Evolutionary conservation across 2,888 invertebrate species (phyloP).

Genomic region (Sinohyriopsis cumingii): DNA sequence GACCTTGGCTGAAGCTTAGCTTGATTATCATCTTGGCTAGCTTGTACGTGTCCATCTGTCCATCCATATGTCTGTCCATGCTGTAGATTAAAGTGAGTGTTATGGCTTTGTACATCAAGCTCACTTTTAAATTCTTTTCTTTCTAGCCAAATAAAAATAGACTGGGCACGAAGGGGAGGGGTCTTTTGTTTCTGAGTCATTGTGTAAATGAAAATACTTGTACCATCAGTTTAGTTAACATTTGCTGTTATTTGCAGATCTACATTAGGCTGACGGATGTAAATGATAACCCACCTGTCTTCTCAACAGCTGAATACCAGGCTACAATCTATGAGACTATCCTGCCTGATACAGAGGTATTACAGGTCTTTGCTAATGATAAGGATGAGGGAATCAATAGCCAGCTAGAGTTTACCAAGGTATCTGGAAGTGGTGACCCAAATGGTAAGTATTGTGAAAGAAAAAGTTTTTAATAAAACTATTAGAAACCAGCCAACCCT

Average conservation of each 20-base stretch:
- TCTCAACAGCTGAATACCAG: slow-evolving; percentile 84
- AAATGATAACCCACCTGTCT: slow-evolving; percentile 91
- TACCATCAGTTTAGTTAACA: too few relatives aligned
- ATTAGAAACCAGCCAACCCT: too few relatives aligned
- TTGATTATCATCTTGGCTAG: too few relatives aligned
- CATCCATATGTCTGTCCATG: too few relatives aligned
- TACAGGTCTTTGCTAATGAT: slow-evolving; percentile 87
- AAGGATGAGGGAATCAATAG: slow-evolving; percentile 86
- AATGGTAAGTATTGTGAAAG: slow-evolving; percentile 12
- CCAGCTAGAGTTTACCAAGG: slow-evolving; percentile 83
- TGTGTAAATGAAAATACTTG: too few relatives aligned
- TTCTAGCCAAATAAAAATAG: not conserved
- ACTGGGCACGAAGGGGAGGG: not conserved
- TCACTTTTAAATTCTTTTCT: too few relatives aligned
- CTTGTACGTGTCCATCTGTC: too few relatives aligned
- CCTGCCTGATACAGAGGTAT: slow-evolving; percentile 84
- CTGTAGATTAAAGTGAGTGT: too few relatives aligned
- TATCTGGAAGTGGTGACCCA: slow-evolving; percentile 76
- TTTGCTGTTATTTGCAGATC: slow-evolving; percentile 39
- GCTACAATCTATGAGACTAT: slow-evolving; percentile 87
- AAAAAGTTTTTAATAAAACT: not conserved
- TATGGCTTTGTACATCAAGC: too few relatives aligned
- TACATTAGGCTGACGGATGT: slow-evolving; percentile 79
- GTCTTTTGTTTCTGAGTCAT: too few relatives aligned
- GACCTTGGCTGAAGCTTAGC: too few relatives aligned